Conservation (phyloP, 2,888 invertebrate species). For the Cylloceria caligata region DNA sequence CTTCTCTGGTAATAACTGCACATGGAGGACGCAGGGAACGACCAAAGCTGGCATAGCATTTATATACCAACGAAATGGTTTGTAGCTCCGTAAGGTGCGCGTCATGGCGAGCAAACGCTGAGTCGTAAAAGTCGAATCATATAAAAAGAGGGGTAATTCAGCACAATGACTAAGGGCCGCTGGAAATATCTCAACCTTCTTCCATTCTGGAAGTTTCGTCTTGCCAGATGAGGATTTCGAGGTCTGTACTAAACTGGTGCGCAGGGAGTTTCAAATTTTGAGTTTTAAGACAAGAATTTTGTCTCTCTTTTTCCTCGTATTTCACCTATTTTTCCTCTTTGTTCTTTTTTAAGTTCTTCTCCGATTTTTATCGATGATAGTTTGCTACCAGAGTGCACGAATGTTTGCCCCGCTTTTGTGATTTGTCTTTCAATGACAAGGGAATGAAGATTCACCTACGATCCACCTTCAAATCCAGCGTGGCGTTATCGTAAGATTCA, state of each 20-base stretch:
- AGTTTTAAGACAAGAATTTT: constrained; percentile 18
- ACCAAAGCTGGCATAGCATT: constrained; percentile 4
- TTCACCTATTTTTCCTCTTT: neutral
- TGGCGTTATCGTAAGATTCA: constrained; percentile 21
- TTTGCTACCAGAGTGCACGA: constrained; percentile 35
- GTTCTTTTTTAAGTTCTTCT: constrained; percentile 18
- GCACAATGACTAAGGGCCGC: constrained; percentile 45
- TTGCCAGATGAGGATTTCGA: constrained; percentile 24
- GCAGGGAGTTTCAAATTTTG: constrained; percentile 29
- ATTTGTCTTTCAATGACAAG: constrained; percentile 41
- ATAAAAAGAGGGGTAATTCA: constrained; percentile 65
- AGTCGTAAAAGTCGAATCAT: constrained; percentile 63
- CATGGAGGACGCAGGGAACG: neutral
- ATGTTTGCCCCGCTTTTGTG: constrained; percentile 27
- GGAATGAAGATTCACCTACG: constrained; percentile 19
- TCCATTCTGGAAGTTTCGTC: constrained; percentile 12
- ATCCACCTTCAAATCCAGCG: constrained; percentile 12
- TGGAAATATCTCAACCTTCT: constrained; percentile 16
- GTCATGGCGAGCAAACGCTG: constrained; percentile 40
- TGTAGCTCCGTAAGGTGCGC: constrained; percentile 59
- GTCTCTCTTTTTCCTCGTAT: constrained; percentile 5
- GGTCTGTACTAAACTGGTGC: constrained; percentile 4
- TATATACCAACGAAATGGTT: constrained; percentile 64
- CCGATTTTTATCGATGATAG: constrained; percentile 50
- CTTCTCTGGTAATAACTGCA: neutral